Conservation (phyloP, 2,113 vertebrate species). For the Lipotes vexillifer region DNA sequence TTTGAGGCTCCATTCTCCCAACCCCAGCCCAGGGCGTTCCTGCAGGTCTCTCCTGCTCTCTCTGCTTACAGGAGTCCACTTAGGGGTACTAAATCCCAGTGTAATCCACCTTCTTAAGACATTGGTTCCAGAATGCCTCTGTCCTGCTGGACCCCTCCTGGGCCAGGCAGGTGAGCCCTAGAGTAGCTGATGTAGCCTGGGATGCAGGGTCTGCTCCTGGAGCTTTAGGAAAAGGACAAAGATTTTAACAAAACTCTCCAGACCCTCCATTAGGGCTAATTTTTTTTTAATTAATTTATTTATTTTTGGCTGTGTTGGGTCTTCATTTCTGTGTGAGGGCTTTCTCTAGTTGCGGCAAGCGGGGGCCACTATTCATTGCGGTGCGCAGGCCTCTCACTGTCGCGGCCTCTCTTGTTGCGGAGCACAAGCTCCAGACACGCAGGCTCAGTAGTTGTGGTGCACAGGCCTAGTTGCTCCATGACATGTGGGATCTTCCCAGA, state of each 20-base stretch:
- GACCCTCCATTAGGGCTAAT: background rate
- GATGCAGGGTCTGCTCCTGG: background rate
- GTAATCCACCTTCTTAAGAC: background rate
- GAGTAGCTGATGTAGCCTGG: background rate
- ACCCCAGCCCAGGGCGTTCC: background rate
- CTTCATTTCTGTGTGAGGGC: too few species aligned
- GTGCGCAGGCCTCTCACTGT: too few species aligned
- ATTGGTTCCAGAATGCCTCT: background rate
- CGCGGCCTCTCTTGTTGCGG: too few species aligned
- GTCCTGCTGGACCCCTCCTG: background rate
- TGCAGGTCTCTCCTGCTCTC: background rate
- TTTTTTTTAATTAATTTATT: background rate
- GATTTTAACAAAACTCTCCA: background rate
- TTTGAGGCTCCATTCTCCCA: background rate
- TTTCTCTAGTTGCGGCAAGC: too few species aligned
- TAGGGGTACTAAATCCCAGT: background rate
- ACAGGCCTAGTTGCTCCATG: too few species aligned
- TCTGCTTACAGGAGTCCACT: background rate
- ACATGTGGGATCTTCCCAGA: too few species aligned
- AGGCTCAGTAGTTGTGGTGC: too few species aligned
- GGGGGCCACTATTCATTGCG: too few species aligned
- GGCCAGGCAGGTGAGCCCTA: background rate
- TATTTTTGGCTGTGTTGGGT: too few species aligned
- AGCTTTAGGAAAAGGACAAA: background rate
- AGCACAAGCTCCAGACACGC: too few species aligned